Base-by-base conservation (phyloP, 2,888 invertebrate species). In the Drosophila infuscata region DNA sequence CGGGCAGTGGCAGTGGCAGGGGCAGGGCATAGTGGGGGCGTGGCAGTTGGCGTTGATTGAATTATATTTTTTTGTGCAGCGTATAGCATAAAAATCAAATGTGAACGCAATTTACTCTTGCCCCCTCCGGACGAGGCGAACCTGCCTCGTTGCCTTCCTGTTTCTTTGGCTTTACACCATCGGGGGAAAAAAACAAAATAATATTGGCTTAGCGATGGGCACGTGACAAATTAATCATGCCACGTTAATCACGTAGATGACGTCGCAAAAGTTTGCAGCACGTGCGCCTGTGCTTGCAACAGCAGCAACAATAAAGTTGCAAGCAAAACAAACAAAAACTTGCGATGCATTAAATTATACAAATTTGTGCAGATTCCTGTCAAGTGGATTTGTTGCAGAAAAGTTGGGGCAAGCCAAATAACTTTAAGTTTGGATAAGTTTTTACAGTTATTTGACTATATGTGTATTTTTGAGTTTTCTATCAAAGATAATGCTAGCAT, bases 31-130 rank as follows among this genome's bases (percentile, higher is more conserved):
- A 1, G 25, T 1, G 17, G 9, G 20, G 20, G 89, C 88, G 88
- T 82, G 88, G 85, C 88, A 81, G 70, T 88, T 88, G 89, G 89
- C 88, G 90, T 88, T 89, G 90, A 88, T 88, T 88, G 87, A 84
- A 84, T 84, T 84, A 84, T 84, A 84, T 57, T 36, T 56, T 80
- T 82, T 83, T 84, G 76, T 84, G 81, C 84, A 88, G 83, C 81
- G 83, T 63, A 88, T 78, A 80, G 86, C 86, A 84, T 88, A 83
- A 84, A 82, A 84, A 85, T 81, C 83, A 76, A 88, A 86, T 85
- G 89, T 71, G 74, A 68, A 32, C 71, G 49, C 30, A 35, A 33
- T 9, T 33, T 32, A 25, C 53, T 20, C n/a, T n/a, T 6, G 11
- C 30, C 38, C 12, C 15, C 56, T 9, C 49, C 25, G 25, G 15